Evolutionary conservation across 1,140 invertebrate genomes (phyloP), one percentile per base, ranked within the genome.

Genomic region (Euura lappo): DNA sequence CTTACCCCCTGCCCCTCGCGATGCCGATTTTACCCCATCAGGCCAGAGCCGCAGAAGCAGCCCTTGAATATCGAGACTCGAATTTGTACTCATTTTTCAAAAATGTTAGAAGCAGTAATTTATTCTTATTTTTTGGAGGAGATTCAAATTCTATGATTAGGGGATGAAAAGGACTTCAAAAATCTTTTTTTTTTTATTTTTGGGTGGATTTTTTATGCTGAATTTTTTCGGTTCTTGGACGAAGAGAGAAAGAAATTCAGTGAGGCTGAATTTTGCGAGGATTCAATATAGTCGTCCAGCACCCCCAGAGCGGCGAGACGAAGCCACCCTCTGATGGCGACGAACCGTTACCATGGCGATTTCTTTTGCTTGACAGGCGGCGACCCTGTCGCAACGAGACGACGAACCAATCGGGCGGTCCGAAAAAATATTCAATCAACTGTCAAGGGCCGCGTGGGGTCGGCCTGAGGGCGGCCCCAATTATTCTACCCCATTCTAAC

Each of bases 351-450:
- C 84, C 85, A 86, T 86, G 84, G 84, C 83, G 75, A 86, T 86
- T 60, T 85, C 84, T 84, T 85, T 84, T 82, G 81, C 84, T 84
- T 85, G 85, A 84, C 85, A 86, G 84, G 84, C 84, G 83, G 83
- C 85, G 73, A 76, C 76, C 79, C 64, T 73, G 66, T 45, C 66
- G 68, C 74, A 70, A 70, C 51, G 77, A 77, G 77, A 83, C 82
- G 79, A 82, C 77, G 83, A 86, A 87, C 85, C 85, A 87, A 87
- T 87, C 85, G 84, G 83, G 84, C 82, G 81, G 79, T 79, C 79
- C 84, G 85, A 85, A 87, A 87, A 87, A 87, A 86, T 87, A 87
- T 87, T 87, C 85, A 86, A 87, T 87, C 85, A 86, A 83, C 84
- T 84, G 84, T 86, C 85, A 87, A 86, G 85, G 81, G 85, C 80